These are phyloP conservation scores for Tinamus guttatus DNA, from an alignment of 2,113 vertebrate genomes.

Conservation along the genomic window DNA sequence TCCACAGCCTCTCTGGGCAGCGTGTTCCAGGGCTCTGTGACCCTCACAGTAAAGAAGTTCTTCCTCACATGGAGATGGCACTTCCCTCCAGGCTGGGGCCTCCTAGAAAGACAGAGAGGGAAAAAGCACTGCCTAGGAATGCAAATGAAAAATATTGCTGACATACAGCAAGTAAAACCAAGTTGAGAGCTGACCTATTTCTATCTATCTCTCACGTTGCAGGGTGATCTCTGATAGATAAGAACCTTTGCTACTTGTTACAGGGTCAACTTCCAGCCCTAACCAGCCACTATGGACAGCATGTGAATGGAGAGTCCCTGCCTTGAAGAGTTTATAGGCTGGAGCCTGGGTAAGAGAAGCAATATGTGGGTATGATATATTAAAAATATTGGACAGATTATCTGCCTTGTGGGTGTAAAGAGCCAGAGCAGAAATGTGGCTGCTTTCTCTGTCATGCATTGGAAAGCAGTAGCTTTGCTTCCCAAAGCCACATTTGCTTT, in stretches of 20 bases:
- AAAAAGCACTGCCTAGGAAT: fast-evolving
- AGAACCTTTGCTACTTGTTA: not conserved
- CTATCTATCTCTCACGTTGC: fast-evolving
- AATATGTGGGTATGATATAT: fast-evolving
- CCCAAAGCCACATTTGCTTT: not conserved
- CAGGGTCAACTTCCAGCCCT: not conserved
- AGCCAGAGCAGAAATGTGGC: not conserved
- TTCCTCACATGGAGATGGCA: too few relatives aligned
- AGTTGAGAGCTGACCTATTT: not conserved
- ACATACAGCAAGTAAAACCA: not conserved
- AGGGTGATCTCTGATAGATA: not conserved
- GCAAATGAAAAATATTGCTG: not conserved
- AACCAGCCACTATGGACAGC: not conserved
- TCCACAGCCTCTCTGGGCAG: too few relatives aligned
- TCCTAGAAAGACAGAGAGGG: not conserved
- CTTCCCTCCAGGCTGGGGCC: not conserved
- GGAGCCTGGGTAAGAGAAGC: not conserved
- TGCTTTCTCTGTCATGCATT: not conserved
- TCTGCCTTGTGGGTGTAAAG: not conserved
- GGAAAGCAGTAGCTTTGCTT: not conserved
- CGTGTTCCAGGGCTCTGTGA: too few relatives aligned
- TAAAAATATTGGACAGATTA: not conserved
- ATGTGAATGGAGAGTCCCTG: fast-evolving
- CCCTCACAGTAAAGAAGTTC: too few relatives aligned
- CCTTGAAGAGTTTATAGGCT: not conserved